Percentiles rank a stretch among this genome's conserved stretches.
These are phyloP conservation scores for Percopsis omiscomaycus DNA, from an alignment of 2,797 vertebrate species.

Conservation along the genomic window DNA sequence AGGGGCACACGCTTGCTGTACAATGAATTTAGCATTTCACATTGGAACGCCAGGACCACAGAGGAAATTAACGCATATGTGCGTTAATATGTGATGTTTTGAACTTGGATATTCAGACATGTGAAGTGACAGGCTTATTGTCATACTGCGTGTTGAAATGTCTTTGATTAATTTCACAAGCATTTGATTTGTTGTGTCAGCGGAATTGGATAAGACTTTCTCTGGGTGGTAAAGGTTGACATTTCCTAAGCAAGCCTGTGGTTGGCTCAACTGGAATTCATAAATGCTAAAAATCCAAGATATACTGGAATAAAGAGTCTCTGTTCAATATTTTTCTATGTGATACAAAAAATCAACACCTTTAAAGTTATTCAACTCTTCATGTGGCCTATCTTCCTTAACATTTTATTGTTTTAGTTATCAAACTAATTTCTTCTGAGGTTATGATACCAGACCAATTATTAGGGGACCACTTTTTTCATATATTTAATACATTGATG, in stretches of 20 bases:
- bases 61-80: constrained; percentile 25
- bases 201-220: constrained; percentile 71
- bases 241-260: constrained; percentile 69
- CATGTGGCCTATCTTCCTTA: constrained; percentile 26
- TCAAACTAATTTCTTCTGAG: constrained; percentile 1
- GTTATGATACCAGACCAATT: too few relatives aligned
- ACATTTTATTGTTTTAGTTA: constrained; percentile 35
- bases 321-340: constrained; percentile 60
- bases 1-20: constrained; percentile 11
- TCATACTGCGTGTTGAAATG: constrained; percentile 44
- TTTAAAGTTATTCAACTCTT: constrained; percentile 25
- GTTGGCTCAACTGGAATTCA: constrained; percentile 67
- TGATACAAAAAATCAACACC: constrained; percentile 50
- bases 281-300: constrained; percentile 70
- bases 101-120: too few relatives aligned
- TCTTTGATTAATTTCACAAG: constrained; percentile 56
- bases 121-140: constrained; percentile 17
- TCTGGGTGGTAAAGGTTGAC: constrained; percentile 69
- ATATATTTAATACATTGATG: constrained; percentile 6
- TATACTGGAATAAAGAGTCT: constrained; percentile 59
- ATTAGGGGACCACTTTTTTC: constrained; percentile 12
- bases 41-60: neutral
- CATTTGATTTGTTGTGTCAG: constrained; percentile 68
- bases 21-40: constrained; percentile 10
- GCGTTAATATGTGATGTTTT: constrained; percentile 7